Base-by-base conservation (phyloP, 2,113 vertebrate species). In the Typhlomys cinereus region DNA sequence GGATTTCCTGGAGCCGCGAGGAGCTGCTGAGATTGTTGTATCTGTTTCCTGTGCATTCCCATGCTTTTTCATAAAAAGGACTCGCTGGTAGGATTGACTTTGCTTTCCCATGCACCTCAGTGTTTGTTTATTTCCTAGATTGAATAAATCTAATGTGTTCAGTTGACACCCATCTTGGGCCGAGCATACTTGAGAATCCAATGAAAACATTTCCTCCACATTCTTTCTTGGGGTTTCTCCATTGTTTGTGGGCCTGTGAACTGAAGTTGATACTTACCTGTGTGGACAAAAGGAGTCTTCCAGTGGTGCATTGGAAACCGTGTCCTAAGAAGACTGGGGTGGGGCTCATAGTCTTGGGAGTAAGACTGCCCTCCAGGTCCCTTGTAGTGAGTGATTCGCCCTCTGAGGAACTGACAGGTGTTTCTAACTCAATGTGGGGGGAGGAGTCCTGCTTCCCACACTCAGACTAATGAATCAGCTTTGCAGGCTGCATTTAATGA, bases 61-160 rank as follows among this genome's bases (percentile, higher is more conserved):
- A 66, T 57, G 70, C 78, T 85, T 85, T n/a, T n/a, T n/a, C 67
- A 69, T 48, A 46, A 80, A 75, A 90, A 57, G 52, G 41, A 18
- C 48, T 79, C 36, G 23, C 50, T 44, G 69, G 11, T 25, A 54
- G 71, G 14, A 59, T 59, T 66, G 85, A 27, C 52, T 71, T 0
- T 79, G 25, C n/a, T 76, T 88, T 91, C 70, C 64, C 59, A 21
- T 59, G 67, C 59, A 52, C 5, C 18, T 80, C 57, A 25, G 29
- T 82, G 89, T 85, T 85, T 48, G 21, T 95, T 75, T 34, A 10
- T 88, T 94, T 85, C 81, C 48, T 46, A 52, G 73, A 62, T 50
- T 59, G 44, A 52, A 20, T 29, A 67, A 69, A 36, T 39, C 9
- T 4, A 39, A 5, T 52, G 23, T 79, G 48, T 79, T 57, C n/a